Conservation (phyloP, 1,140 invertebrate species). For the Trichonephila clavipes region DNA sequence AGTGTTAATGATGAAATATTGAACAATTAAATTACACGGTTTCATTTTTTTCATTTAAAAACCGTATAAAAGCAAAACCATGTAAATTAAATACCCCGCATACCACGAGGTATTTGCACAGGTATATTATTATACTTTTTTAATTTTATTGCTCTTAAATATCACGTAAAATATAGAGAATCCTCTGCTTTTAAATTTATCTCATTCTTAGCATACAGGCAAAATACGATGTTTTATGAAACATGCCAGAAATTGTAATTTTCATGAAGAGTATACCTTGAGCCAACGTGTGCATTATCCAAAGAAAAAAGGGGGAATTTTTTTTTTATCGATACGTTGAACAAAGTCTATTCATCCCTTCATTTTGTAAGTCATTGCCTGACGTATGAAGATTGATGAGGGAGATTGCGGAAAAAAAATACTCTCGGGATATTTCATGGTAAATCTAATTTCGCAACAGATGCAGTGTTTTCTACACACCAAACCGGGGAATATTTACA, state of each 20-base stretch:
- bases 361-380: slow-evolving; percentile 46
- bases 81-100: no score
- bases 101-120: no score
- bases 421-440: slow-evolving; percentile 23
- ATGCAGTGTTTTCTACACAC: slow-evolving; percentile 28
- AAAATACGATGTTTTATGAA: not conserved
- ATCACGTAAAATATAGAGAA: not conserved
- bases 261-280: not conserved
- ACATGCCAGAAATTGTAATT: not conserved
- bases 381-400: slow-evolving; percentile 59
- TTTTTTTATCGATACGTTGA: slow-evolving; percentile 1
- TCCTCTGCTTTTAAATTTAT: not conserved
- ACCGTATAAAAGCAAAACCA: no score
- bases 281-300: not conserved
- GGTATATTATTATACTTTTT: no score
- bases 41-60: not conserved
- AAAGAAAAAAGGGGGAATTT: not conserved
- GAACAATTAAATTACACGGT: not conserved
- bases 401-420: slow-evolving; percentile 16
- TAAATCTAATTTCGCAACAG: slow-evolving; percentile 56
- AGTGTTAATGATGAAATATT: no score
- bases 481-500: not conserved
- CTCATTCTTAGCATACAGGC: not conserved
- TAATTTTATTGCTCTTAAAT: no score
- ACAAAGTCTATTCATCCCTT: slow-evolving; percentile 36